Conservation (phyloP, 2,113 vertebrate genomes). For the Pristiophorus japonicus region DNA sequence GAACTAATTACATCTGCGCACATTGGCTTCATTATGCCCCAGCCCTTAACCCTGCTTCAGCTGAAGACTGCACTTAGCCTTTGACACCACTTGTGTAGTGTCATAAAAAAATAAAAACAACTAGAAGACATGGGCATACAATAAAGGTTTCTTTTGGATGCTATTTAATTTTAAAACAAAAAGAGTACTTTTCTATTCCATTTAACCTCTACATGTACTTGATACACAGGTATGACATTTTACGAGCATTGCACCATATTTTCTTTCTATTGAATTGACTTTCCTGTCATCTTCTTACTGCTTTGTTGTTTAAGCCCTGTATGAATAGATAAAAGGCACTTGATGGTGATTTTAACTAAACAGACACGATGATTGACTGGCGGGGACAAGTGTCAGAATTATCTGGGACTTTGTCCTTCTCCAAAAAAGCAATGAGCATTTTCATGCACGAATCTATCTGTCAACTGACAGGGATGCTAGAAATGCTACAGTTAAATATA, state of each 20-base stretch:
- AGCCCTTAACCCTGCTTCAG: neutral
- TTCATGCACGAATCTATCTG: neutral
- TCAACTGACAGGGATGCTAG: neutral
- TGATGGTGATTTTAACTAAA: neutral
- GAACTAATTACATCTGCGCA: neutral
- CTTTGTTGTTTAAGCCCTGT: neutral
- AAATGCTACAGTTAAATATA: neutral
- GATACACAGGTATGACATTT: neutral
- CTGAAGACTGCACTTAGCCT: neutral
- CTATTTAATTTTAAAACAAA: neutral
- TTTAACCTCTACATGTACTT: neutral
- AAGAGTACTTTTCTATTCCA: neutral
- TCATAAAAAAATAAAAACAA: neutral
- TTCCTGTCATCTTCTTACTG: neutral
- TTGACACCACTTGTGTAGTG: too few species aligned
- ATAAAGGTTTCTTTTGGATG: neutral
- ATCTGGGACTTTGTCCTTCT: slow-evolving; percentile 13
- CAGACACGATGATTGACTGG: slow-evolving; percentile 8
- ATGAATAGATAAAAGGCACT: slow-evolving; percentile 23
- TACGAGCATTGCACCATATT: neutral
- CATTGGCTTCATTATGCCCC: neutral
- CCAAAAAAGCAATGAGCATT: neutral
- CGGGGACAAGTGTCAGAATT: neutral
- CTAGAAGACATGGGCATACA: neutral
- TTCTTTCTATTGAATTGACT: neutral